Base-by-base conservation (phyloP, 2,888 invertebrate species). In the Reticulitermes lucifugus region DNA sequence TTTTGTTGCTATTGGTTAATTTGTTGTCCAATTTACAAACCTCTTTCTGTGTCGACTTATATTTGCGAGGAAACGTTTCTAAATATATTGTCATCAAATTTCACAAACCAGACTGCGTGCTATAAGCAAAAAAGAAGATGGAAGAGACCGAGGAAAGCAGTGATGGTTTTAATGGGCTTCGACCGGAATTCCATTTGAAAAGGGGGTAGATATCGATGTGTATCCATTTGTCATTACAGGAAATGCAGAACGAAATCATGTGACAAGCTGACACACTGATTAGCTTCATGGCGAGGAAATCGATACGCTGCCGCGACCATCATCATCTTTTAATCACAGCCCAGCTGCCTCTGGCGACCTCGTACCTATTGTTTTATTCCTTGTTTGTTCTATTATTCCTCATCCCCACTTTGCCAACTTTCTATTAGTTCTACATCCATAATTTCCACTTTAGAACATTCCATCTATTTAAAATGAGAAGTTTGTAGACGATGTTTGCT, bases 381-480 rank as follows among this genome's bases (percentile, higher is more conserved):
- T 75, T 75, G 43, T 75, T 75, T 75, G 75, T 43, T 46, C 75
- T 71, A 12, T 29, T 60, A 60, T 60, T 21, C 21, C 21, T 60
- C 21, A 2, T 60, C 7, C 60, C 60, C 12, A 12, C 22, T 21
- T 14, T 10, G 4, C 21, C 75, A 75, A 43, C 75, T 75, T 75
- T 75, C 35, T 35, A 43, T 75, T 43, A 75, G 75, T 41, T 75
- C 14, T 75, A 43, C 75, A 3, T 75, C 75, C 21, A 75, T 75
- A 75, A 75, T 75, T 75, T 43, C 12, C 43, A 75, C 75, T 75
- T 46, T 43, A 43, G 35, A 75, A 75, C 41, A 75, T 75, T 75
- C 75, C 75, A 43, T 75, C 75, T 41, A 43, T 43, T 75, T 43
- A 18, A 43, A 43, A 43, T 35, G 43, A 75, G 35, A 35, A 35